Conservation (phyloP, 2,797 vertebrate genomes). For the Melanotaenia pygmaea region DNA sequence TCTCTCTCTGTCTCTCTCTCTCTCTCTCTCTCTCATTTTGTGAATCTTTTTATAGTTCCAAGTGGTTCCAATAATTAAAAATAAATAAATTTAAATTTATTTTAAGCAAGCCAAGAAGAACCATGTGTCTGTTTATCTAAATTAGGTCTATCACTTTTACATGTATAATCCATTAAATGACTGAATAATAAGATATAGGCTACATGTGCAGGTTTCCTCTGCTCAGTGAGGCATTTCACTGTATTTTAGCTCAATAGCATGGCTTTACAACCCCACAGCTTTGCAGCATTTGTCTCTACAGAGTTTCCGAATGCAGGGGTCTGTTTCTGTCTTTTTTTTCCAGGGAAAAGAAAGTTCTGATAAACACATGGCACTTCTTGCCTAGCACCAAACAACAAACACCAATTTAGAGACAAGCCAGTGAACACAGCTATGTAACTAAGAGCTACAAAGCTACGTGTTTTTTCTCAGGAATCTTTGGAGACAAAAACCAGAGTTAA, state of each 20-base stretch:
- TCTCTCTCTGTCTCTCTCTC: conserved; percentile 13
- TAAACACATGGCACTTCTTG: neutral
- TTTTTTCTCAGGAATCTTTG: neutral
- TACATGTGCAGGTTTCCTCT: neutral
- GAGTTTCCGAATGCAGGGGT: too few relatives aligned
- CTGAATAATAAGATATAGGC: neutral
- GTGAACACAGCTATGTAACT: neutral
- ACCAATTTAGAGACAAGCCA: neutral
- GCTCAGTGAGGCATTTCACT: neutral
- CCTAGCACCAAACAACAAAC: neutral
- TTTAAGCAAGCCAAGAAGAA: conserved; percentile 6
- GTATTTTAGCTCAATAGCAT: neutral
- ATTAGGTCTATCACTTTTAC: neutral
- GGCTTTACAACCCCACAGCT: too few relatives aligned
- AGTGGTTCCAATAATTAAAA: neutral
- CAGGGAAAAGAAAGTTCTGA: too few relatives aligned
- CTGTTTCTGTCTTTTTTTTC: too few relatives aligned
- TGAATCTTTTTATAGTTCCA: conserved; percentile 9
- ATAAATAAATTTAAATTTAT: neutral
- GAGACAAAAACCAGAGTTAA: neutral
- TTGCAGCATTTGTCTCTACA: too few relatives aligned
- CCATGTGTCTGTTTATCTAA: neutral
- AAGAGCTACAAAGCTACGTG: neutral
- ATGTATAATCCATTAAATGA: neutral
- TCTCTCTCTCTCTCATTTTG: neutral